Evolutionary conservation across 2,797 vertebrate species (phyloP), one percentile per base, ranked within the genome.

Genomic region (Rhinatrema bivittatum): DNA sequence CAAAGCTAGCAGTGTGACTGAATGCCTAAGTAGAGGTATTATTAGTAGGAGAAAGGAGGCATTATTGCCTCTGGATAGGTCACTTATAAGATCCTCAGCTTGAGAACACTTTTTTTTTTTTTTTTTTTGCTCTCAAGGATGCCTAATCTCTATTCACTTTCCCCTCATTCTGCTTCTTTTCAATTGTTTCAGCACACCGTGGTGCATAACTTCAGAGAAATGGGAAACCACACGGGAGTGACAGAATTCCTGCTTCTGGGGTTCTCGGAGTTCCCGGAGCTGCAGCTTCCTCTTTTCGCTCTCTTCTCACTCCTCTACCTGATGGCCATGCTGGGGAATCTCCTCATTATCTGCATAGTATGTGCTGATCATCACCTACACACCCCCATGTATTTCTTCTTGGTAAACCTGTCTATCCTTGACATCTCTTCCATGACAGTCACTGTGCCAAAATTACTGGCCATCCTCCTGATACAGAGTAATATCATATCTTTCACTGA

Each of bases 321-420:
- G 16, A 32, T 35, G 19, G 45, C 18, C 1, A 17, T 63, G 3
- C n/a, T 57, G 20, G 41, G 41, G 15, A 57, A 63, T 14, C 25
- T 25, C n/a, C 16, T 57, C 15, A 48, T 42, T 16, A 53, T 59
- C n/a, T 16, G 67, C 16, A 45, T 55, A 11, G 56, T 52, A 7
- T 9, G 17, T n/a, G 12, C 3, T 35, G 53, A 65, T 15, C 12
- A 42, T n/a, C 28, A 22, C 6, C 46, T 62, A 13, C 39, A 56
- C 25, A 62, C 31, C 8, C 46, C 49, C 17, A 32, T 65, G 44
- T 67, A 65, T 16, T 55, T 65, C 22, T 53, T 60, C 23, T 45
- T 65, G 24, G 46, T 33, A 26, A 53, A 61, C 8, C 20, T 59
- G 12, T 59, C 63, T 42, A 64, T 64, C 33, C 28, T 62, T 36